These are phyloP conservation scores for Cepaea hortensis DNA, from an alignment of 2,888 invertebrate species.

Conservation along the genomic window DNA sequence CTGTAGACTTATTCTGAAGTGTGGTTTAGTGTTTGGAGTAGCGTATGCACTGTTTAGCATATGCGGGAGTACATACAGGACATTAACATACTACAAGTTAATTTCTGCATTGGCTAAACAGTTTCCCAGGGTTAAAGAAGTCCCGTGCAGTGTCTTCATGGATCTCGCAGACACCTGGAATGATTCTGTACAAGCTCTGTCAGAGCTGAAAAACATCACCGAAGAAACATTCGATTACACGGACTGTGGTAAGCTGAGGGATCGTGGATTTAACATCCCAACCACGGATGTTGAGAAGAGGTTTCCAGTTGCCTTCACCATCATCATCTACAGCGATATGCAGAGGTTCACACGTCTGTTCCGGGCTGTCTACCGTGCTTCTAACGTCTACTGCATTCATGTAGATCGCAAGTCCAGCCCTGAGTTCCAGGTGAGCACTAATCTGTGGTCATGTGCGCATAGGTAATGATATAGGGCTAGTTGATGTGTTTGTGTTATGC, in stretches of 20 bases:
- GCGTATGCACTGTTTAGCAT: neutral
- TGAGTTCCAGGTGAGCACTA: neutral
- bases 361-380: constrained; percentile 34
- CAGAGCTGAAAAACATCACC: neutral
- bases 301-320: constrained; percentile 26
- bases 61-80: neutral
- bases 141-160: constrained; percentile 17
- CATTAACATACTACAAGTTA: neutral
- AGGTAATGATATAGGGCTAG: no score
- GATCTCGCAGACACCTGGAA: neutral
- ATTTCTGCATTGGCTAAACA: neutral
- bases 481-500: no score
- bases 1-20: no score
- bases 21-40: no score
- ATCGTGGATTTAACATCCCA: neutral
- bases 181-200: neutral
- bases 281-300: neutral
- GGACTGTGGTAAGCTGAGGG: neutral
- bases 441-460: neutral
- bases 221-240: constrained; percentile 10
- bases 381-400: constrained; percentile 31
- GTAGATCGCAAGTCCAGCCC: constrained; percentile 24
- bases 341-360: constrained; percentile 1
- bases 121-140: neutral
- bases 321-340: constrained; percentile 26